Conservation (phyloP, 2,113 vertebrate genomes). For the Pycnonotus jocosus region DNA sequence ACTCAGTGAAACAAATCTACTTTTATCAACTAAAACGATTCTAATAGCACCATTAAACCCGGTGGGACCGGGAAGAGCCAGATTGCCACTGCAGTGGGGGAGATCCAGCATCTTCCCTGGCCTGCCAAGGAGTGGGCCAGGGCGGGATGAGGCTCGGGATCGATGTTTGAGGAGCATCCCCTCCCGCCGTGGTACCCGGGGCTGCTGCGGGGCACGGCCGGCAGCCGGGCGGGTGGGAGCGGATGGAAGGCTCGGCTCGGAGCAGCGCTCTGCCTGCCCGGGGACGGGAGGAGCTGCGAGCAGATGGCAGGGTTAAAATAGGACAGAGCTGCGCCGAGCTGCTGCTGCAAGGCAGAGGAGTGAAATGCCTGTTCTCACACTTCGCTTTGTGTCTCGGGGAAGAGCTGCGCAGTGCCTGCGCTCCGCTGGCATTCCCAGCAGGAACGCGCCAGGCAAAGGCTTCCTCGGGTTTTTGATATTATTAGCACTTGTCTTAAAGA, state of each 20-base stretch:
- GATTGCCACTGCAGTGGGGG: neutral
- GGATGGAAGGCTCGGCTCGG: neutral
- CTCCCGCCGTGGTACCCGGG: rapidly evolving
- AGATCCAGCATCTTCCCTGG: neutral
- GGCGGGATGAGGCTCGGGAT: rapidly evolving
- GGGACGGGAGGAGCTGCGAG: neutral
- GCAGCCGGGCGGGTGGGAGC: neutral
- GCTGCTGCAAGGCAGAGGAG: conserved; percentile 31
- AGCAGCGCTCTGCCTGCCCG: neutral
- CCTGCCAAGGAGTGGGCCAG: neutral
- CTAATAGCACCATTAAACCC: neutral
- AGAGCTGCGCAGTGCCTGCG: neutral
- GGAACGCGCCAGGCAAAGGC: neutral
- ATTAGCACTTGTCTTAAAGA: conserved; percentile 37
- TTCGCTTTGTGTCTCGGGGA: neutral
- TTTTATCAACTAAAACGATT: neutral
- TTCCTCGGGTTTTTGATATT: neutral
- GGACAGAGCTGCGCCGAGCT: neutral
- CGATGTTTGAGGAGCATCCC: rapidly evolving
- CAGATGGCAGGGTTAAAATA: conserved; percentile 64
- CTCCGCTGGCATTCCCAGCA: neutral
- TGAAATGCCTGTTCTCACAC: conserved; percentile 37
- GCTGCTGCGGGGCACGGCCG: neutral
- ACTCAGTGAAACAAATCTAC: conserved; percentile 39
- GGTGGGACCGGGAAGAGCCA: neutral